These are phyloP conservation scores for Elgaria multicarinata DNA, from an alignment of 2,113 vertebrate genomes.

Conservation along the genomic window DNA sequence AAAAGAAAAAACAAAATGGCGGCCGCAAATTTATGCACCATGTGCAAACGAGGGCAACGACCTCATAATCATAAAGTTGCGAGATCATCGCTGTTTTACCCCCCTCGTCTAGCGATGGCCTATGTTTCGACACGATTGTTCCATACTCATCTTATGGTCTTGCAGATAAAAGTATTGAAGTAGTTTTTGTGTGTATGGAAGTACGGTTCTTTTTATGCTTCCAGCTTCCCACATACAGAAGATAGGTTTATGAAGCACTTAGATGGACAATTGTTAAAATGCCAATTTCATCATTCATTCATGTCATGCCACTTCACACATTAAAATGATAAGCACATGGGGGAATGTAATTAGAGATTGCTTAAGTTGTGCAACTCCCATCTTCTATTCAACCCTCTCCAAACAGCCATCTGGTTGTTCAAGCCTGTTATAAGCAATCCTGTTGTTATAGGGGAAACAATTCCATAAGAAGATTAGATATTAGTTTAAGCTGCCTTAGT, in stretches of 20 bases:
- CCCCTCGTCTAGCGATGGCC: too few species aligned
- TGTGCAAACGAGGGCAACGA: too few species aligned
- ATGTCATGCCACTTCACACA: neutral
- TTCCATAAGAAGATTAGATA: conserved; percentile 76
- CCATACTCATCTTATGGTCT: neutral
- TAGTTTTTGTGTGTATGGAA: neutral
- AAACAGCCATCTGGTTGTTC: conserved; percentile 41
- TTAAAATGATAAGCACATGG: conserved; percentile 23
- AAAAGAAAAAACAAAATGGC: too few species aligned
- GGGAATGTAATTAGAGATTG: conserved; percentile 35
- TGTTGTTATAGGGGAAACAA: conserved; percentile 62
- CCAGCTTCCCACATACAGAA: neutral
- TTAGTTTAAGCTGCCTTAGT: conserved; percentile 72
- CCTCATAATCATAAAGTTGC: too few species aligned
- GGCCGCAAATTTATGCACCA: too few species aligned
- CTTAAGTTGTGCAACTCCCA: conserved; percentile 29
- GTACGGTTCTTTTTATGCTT: neutral
- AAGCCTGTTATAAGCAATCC: conserved; percentile 63
- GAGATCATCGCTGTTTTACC: too few species aligned
- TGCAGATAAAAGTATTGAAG: neutral
- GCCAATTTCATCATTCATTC: conserved; percentile 18
- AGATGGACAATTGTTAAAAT: conserved; percentile 6
- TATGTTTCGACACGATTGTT: neutral
- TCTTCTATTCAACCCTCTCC: conserved; percentile 30
- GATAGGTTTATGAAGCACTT: neutral